Percentiles rank a stretch among this genome's conserved stretches.
phyloP scores from a whole-genome alignment of 2,797 vertebrate genomes.

The Anableps anableps region DNA sequence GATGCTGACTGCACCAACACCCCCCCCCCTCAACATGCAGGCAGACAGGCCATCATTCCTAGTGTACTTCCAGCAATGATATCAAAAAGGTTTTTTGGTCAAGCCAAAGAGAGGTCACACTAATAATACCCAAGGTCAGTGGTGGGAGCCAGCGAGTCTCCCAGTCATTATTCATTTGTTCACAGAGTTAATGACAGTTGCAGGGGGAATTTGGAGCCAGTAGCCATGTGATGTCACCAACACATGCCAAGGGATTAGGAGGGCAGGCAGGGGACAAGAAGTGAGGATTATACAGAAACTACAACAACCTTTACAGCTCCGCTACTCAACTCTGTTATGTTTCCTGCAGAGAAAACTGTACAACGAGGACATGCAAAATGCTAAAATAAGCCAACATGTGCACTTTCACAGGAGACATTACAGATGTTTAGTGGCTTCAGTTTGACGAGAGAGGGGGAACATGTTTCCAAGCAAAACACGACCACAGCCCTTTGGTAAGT shows the following conservation, averaged over 20 bases:
- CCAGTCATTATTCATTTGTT: conserved; percentile 92
- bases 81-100: conserved; percentile 86
- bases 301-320: conserved; percentile 58
- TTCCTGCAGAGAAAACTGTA: conserved; percentile 30
- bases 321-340: conserved; percentile 42
- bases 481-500: conserved; percentile 33
- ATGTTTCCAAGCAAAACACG: conserved; percentile 30
- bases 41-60: conserved; percentile 73
- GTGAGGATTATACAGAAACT: conserved; percentile 79
- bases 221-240: conserved; percentile 88
- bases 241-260: conserved; percentile 89
- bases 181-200: conserved; percentile 89
- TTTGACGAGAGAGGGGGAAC: conserved; percentile 19
- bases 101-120: conserved; percentile 89
- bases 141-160: conserved; percentile 88
- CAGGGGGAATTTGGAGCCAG: conserved; percentile 85
- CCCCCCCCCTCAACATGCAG: conserved; percentile 49
- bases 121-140: conserved; percentile 90
- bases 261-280: conserved; percentile 87
- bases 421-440: conserved; percentile 8
- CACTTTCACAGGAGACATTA: conserved; percentile 7
- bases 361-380: conserved; percentile 8
- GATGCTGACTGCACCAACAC: conserved; percentile 50
- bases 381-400: conserved; percentile 3
- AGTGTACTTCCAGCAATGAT: conserved; percentile 82